Base-by-base conservation (phyloP, 2,888 invertebrate species). In the Hydriomena furcata region DNA sequence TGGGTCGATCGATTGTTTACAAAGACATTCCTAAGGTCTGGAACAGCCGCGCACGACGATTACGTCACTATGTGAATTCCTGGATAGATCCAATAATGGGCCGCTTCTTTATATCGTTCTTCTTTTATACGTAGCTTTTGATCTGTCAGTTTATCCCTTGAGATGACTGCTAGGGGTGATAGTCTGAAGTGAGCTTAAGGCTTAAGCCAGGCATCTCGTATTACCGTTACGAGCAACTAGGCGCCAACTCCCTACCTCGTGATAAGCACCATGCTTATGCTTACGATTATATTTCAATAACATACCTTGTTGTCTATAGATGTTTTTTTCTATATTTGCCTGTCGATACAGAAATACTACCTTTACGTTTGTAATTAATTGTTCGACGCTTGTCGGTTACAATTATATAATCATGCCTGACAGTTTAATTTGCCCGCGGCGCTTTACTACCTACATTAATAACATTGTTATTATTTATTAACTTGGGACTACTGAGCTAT, bases 191-290 rank as follows among this genome's bases (percentile, higher is more conserved):
- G 65, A 73, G 76, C 76, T 74, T 74, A 74, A 74, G 74, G 76
- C 76, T 74, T 74, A 74, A 75, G 75, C 76, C 75, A 80, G 82
- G 81, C 79, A 84, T 73, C 63, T 87, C 73, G 88, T 84, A 82
- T 86, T 89, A 88, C 89, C 89, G 88, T 88, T 89, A 88, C 72
- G 74, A 70, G 64, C 79, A 84, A 68, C 66, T 65, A 72, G 86
- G 86, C 88, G 87, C 88, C 85, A 76, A 63, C 68, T 65, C 49
- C 60, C 65, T 47, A 54, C 58, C 54, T 50, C 58, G 60, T 57
- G 61, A 58, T 63, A 58, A 58, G 63, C 61, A 61, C 61, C 47
- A 48, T 58, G 54, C 61, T 59, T 53, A 48, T 58, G 54, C 61
- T 59, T 53, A 52, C 58, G 52, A 62, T 65, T 46, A 45, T n/a